Conservation (phyloP, 2,888 invertebrate species). For the Eugnorisma glareosa region DNA sequence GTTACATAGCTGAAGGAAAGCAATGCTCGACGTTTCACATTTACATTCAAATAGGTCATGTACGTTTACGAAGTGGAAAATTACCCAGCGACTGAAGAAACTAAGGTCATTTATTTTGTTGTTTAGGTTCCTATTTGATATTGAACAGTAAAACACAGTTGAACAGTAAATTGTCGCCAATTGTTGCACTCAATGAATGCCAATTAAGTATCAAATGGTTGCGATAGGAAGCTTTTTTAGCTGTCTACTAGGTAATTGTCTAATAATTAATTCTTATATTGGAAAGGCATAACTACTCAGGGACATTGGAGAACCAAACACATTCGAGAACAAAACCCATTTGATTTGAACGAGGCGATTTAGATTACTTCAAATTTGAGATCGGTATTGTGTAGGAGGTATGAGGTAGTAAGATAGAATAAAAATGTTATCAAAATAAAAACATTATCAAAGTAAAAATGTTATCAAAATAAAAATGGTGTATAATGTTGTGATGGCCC, state of each 20-base stretch:
- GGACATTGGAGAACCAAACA: background rate
- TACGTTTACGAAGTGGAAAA: background rate
- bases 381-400: no score
- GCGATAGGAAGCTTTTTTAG: background rate
- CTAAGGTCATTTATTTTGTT: background rate
- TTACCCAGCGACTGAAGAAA: background rate
- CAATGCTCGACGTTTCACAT: background rate
- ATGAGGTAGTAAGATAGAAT: no score
- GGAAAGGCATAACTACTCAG: background rate
- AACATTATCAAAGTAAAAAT: no score
- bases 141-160: no score
- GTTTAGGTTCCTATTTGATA: background rate
- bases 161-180: constrained; percentile 14
- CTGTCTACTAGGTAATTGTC: constrained; percentile 16
- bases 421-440: no score
- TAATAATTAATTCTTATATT: background rate
- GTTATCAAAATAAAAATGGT: no score
- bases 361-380: no score
- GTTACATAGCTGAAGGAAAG: background rate
- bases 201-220: constrained; percentile 18
- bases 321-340: background rate
- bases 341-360: background rate
- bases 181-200: constrained; percentile 10
- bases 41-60: background rate
- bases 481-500: background rate